Conservation (phyloP, 2,797 vertebrate genomes). For the Melanotaenia maccullochi region DNA sequence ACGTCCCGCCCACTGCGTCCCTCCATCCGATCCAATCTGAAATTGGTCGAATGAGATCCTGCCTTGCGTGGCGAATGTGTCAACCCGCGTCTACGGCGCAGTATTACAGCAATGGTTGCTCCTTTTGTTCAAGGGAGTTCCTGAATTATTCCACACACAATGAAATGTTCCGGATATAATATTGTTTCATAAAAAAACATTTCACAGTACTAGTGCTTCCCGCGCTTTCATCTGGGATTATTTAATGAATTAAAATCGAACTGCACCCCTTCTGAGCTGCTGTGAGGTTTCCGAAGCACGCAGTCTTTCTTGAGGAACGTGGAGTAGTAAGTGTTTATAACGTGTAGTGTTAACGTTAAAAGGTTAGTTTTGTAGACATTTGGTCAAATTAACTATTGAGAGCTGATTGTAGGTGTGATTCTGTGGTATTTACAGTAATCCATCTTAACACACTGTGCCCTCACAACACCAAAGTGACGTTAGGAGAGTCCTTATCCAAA, state of each 20-base stretch:
- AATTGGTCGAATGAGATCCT: constrained; percentile 9
- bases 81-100: constrained; percentile 55
- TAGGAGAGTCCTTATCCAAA: constrained; percentile 25
- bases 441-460: constrained; percentile 11
- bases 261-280: constrained; percentile 51
- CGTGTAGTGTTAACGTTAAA: constrained; percentile 34
- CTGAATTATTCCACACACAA: constrained; percentile 79
- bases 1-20: constrained; percentile 4
- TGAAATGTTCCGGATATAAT: constrained; percentile 67
- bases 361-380: constrained; percentile 6
- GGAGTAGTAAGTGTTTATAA: constrained; percentile 85
- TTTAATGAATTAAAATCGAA: constrained; percentile 63
- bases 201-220: constrained; percentile 28
- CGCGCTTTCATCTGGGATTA: constrained; percentile 46
- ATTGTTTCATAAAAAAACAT: constrained; percentile 57
- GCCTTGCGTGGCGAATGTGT: constrained; percentile 79
- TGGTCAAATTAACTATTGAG: background rate
- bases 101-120: constrained; percentile 71
- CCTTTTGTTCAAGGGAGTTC: constrained; percentile 86
- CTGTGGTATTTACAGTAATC: background rate
- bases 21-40: constrained; percentile 16
- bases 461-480: constrained; percentile 37
- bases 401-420: background rate
- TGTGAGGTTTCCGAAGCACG: constrained; percentile 73
- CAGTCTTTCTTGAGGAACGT: constrained; percentile 75